Evolutionary conservation across 2,113 vertebrate species (phyloP).

Genomic region (Tachuris rubrigastra): DNA sequence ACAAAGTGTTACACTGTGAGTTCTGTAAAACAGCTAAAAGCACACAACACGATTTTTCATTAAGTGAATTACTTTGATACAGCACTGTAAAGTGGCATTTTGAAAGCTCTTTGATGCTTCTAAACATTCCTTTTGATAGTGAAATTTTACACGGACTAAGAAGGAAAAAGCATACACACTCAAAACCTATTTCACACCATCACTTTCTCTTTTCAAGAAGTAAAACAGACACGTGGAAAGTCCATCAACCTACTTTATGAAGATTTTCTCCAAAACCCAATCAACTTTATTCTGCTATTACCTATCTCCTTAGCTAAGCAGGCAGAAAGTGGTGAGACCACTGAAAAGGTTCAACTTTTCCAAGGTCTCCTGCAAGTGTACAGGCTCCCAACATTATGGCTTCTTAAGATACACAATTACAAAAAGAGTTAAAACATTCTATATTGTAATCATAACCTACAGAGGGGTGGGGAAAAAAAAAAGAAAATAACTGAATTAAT

Average conservation of each 20-base stretch:
- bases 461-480: accelerated
- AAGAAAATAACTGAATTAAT: not conserved
- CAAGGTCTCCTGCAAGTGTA: not conserved
- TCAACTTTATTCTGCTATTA: not conserved
- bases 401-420: not conserved
- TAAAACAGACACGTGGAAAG: not conserved
- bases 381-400: not conserved
- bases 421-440: not conserved
- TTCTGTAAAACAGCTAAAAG: not conserved
- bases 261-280: not conserved
- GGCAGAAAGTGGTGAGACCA: not conserved
- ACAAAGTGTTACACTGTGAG: not conserved
- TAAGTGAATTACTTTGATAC: not conserved
- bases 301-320: not conserved
- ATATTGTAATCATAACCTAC: not conserved
- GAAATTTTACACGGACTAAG: not conserved
- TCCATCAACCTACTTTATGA: not conserved
- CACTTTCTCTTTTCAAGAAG: not conserved
- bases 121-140: not conserved
- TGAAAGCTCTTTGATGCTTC: not conserved
- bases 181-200: not conserved
- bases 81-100: not conserved
- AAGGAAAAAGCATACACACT: not conserved
- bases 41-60: not conserved
- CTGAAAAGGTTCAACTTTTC: not conserved